Conservation (phyloP, 1,140 invertebrate species). For the Lepidurus apus region DNA sequence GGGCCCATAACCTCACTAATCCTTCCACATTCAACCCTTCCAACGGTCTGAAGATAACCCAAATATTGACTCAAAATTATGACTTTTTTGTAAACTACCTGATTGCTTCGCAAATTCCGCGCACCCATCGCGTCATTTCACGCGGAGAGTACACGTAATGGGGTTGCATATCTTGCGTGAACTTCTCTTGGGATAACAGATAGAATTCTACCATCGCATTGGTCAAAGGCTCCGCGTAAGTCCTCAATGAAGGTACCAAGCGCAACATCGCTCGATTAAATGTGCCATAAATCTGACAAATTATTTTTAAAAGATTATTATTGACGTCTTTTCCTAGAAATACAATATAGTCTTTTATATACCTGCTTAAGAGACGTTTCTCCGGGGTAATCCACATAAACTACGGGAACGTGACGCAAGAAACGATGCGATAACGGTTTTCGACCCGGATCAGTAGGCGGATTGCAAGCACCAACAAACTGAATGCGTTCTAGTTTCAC, state of each 20-base stretch:
- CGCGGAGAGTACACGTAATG: constrained; percentile 99
- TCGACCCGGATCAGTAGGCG: constrained; percentile 96
- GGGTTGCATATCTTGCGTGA: constrained; percentile 99
- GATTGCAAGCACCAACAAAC: constrained; percentile 99
- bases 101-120: constrained; percentile 98
- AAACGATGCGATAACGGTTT: constrained; percentile 94
- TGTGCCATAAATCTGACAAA: constrained; percentile 85
- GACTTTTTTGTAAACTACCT: constrained; percentile 34
- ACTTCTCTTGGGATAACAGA: constrained; percentile 89
- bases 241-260: constrained; percentile 78
- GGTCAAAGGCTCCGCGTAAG: constrained; percentile 93
- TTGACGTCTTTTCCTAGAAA: constrained; percentile 23
- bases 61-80: background rate
- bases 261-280: constrained; percentile 96
- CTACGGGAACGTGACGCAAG: constrained; percentile 82
- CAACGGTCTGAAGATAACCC: constrained; percentile 59
- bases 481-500: constrained; percentile 95
- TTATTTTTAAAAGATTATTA: constrained; percentile 31
- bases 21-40: constrained; percentile 88
- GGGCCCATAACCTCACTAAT: constrained; percentile 93
- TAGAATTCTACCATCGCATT: constrained; percentile 99
- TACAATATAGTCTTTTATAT: constrained; percentile 36
- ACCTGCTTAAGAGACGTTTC: constrained; percentile 89
- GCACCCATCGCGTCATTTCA: constrained; percentile 98
- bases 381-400: constrained; percentile 99